Evolutionary conservation across 1,140 invertebrate species (phyloP).

Genomic region (Phymorhynchus buccinoides): DNA sequence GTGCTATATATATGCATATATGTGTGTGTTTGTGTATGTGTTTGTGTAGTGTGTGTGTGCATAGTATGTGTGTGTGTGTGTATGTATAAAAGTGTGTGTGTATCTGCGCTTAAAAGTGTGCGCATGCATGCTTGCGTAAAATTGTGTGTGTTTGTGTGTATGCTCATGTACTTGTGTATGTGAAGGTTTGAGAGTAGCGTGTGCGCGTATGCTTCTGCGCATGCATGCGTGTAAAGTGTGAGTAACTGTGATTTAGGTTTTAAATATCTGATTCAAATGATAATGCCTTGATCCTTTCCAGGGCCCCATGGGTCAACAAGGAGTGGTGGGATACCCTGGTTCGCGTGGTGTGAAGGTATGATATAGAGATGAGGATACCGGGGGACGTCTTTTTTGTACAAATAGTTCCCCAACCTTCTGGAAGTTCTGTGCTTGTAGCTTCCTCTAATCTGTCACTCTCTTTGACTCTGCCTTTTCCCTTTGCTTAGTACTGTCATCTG

Average conservation of each 20-base stretch:
- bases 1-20: too few species aligned
- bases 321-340: slow-evolving; percentile 66
- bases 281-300: slow-evolving; percentile 45
- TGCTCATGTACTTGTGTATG: neutral
- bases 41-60: neutral
- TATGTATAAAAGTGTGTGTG: neutral
- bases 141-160: neutral
- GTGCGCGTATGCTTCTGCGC: neutral
- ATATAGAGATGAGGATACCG: too few species aligned
- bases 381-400: neutral
- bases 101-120: neutral
- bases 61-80: neutral
- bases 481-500: too few species aligned
- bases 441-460: too few species aligned
- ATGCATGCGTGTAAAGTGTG: neutral
- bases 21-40: neutral
- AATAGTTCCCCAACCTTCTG: too few species aligned
- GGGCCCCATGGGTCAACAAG: slow-evolving; percentile 63
- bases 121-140: too few species aligned
- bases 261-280: too few species aligned
- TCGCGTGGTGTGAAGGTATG: slow-evolving; percentile 63
- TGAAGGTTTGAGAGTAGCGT: neutral
- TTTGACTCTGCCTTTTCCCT: too few species aligned
- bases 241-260: neutral
- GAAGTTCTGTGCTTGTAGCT: neutral